Evolutionary conservation across 2,113 vertebrate species (phyloP).

Genomic region (Butorides virescens): DNA sequence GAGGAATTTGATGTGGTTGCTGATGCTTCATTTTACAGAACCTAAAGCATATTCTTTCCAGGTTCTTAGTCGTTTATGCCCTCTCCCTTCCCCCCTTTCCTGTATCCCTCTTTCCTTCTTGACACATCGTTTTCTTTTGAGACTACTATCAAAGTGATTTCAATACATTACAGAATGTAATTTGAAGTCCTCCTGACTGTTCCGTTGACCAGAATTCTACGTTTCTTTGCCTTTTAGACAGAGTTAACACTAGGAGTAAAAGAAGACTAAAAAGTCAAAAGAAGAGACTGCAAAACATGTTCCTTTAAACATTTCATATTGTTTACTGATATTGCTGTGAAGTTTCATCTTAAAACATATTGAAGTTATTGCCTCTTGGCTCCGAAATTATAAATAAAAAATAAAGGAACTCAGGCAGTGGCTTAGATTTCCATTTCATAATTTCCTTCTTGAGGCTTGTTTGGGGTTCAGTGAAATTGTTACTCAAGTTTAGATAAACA

Average conservation of each 20-base stretch:
- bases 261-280: background rate
- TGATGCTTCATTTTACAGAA: background rate
- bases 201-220: background rate
- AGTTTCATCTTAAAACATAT: background rate
- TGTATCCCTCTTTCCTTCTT: background rate
- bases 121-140: background rate
- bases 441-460: background rate
- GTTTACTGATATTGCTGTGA: background rate
- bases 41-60: background rate
- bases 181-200: background rate
- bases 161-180: background rate
- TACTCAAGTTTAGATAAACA: background rate
- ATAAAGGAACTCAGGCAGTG: background rate
- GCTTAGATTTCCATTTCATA: background rate
- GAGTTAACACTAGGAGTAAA: background rate
- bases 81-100: background rate
- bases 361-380: background rate
- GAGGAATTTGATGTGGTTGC: background rate
- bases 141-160: background rate
- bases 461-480: background rate
- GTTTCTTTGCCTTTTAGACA: background rate
- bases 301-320: background rate
- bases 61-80: background rate
- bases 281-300: background rate
- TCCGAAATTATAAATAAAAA: background rate